Evolutionary conservation across 2,888 invertebrate species (phyloP).

Genomic region (Folsomia candida): DNA sequence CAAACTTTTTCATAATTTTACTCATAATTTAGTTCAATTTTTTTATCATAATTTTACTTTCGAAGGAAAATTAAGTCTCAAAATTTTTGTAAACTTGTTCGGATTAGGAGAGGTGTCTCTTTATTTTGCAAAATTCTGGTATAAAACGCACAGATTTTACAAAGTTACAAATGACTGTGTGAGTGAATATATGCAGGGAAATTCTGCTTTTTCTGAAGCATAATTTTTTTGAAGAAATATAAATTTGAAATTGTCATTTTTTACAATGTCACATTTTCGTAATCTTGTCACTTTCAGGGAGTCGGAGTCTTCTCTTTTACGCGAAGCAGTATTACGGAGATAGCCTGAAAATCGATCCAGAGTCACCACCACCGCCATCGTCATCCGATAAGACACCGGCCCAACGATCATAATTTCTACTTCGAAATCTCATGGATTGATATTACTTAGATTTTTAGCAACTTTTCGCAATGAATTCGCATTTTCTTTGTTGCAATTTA

Average conservation of each 20-base stretch:
- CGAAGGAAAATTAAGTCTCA: not conserved
- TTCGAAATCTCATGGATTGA: too few relatives aligned
- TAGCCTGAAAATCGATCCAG: not conserved
- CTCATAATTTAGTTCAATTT: not conserved
- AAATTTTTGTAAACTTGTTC: too few relatives aligned
- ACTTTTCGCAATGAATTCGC: too few relatives aligned
- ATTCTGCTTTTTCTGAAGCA: not conserved
- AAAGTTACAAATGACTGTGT: not conserved
- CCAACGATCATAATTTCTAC: too few relatives aligned
- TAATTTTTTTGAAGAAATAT: not conserved
- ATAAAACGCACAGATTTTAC: not conserved
- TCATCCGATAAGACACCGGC: too few relatives aligned
- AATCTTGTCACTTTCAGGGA: too few relatives aligned
- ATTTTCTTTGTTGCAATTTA: too few relatives aligned
- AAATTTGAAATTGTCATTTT: too few relatives aligned
- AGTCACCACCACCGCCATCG: not conserved
- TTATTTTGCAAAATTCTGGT: not conserved
- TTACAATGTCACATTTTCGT: not conserved
- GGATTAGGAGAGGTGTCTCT: not conserved
- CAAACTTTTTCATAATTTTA: too few relatives aligned
- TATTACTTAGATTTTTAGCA: too few relatives aligned
- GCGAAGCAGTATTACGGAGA: too few relatives aligned
- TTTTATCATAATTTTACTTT: not conserved
- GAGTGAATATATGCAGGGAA: not conserved
- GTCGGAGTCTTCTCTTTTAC: too few relatives aligned